Conservation (phyloP, 2,113 vertebrate species). For the Colinus virginianus region DNA sequence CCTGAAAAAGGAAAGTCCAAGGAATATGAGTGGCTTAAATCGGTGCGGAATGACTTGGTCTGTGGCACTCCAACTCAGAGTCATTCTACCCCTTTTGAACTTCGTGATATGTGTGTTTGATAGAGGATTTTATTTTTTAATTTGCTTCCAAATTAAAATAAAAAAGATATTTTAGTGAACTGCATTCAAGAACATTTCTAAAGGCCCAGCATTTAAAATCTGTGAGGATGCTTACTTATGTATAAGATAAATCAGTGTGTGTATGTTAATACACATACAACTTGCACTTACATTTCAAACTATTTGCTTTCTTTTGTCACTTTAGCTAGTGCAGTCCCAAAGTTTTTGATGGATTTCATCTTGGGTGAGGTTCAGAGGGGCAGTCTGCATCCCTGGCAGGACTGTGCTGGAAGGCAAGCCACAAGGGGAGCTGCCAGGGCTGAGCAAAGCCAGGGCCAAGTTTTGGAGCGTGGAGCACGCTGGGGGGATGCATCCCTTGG, state of each 20-base stretch:
- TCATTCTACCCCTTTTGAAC: not conserved
- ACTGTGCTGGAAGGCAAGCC: not conserved
- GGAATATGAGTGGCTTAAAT: not conserved
- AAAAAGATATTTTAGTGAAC: not conserved
- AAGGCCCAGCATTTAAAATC: not conserved
- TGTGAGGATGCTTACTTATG: accelerated
- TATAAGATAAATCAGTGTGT: not conserved
- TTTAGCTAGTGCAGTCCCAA: not conserved
- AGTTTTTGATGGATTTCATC: not conserved
- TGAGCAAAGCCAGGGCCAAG: not conserved
- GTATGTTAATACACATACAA: accelerated
- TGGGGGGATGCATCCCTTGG: not conserved
- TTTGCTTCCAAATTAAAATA: not conserved
- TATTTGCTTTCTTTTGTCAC: not conserved
- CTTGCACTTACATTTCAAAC: not conserved
- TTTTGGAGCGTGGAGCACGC: not conserved
- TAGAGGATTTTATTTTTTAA: not conserved
- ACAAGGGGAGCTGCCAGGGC: not conserved
- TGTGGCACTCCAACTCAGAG: not conserved
- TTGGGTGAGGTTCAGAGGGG: slow-evolving; percentile 35
- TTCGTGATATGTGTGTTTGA: accelerated
- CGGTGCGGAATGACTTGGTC: not conserved
- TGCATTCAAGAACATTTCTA: not conserved
- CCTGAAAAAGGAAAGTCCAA: not conserved
- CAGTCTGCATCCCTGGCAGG: not conserved